Evolutionary conservation across 2,888 invertebrate species (phyloP), one percentile per base, ranked within the genome.

Genomic region (Smittia sp.): DNA sequence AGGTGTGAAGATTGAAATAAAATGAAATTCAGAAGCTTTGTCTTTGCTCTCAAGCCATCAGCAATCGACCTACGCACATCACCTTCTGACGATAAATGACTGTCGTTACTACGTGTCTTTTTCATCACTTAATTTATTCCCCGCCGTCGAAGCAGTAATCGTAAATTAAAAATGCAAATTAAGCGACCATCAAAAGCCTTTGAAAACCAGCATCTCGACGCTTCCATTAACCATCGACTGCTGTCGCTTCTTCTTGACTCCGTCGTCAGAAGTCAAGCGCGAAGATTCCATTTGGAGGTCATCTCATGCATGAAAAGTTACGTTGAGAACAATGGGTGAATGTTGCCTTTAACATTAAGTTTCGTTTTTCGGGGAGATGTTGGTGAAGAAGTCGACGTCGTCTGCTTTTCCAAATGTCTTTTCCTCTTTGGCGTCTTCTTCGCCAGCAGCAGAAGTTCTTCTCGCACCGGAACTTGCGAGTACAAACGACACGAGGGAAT

Each of bases 221-320:
- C 18, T 18, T 46, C 18, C 58, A 20, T 20, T 58, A 58, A 9
- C 2, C 18, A 18, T 20, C 9, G 9, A 18, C 18, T 6, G 58
- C 58, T 58, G 58, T 58, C 18, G 52, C 22, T 58, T 18, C 22
- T 58, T 18, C 22, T 58, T 58, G 3, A 1, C 9, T 58, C 22
- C 22, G n/a, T 11, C 9, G 18, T 4, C 25, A 54, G 69, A 69
- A 69, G 52, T 69, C 69, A 69, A 15, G 69, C 69, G 69, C 24
- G 54, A 69, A 69, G 69, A 69, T 69, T 69, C 69, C 69, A 69
- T 69, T 69, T 69, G 54, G 69, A 69, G 69, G 69, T 54, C 69
- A 69, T 69, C 69, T 69, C 69, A 69, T 69, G 69, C 69, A 69
- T 69, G 69, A 69, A 69, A 32, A 52, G 32, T 15, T 54, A 18